These are phyloP conservation scores for Apaloderma vittatum DNA, from an alignment of 2,113 vertebrate species.

Conservation along the genomic window DNA sequence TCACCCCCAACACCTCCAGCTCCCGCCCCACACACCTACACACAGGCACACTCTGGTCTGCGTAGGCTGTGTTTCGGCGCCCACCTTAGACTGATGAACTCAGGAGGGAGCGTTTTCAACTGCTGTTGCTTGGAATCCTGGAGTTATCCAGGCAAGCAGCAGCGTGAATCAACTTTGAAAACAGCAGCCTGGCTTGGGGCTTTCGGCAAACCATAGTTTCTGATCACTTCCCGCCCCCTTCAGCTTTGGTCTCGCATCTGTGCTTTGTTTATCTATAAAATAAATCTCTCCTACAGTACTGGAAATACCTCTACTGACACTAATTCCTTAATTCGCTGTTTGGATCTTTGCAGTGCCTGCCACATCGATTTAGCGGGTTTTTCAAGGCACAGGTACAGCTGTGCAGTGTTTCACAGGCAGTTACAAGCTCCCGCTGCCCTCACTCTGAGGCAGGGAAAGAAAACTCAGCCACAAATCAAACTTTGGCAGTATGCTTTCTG, in stretches of 20 bases:
- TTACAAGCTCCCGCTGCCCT: accelerated
- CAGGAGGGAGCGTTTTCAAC: no score
- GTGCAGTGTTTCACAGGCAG: background rate
- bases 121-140: background rate
- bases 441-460: background rate
- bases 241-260: background rate
- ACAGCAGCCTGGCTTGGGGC: background rate
- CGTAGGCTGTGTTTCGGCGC: no score
- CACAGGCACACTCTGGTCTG: background rate
- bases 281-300: background rate
- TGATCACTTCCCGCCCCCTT: background rate
- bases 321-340: background rate
- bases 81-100: accelerated
- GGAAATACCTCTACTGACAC: background rate
- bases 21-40: no score
- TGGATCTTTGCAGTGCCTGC: background rate
- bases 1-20: no score
- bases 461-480: background rate
- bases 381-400: background rate
- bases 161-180: accelerated
- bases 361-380: background rate
- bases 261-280: background rate
- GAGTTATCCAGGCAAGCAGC: no score
- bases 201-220: accelerated
- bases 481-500: accelerated